phyloP scores from a whole-genome alignment of 2,888 invertebrate species.

The Luperina nickerlii region DNA sequence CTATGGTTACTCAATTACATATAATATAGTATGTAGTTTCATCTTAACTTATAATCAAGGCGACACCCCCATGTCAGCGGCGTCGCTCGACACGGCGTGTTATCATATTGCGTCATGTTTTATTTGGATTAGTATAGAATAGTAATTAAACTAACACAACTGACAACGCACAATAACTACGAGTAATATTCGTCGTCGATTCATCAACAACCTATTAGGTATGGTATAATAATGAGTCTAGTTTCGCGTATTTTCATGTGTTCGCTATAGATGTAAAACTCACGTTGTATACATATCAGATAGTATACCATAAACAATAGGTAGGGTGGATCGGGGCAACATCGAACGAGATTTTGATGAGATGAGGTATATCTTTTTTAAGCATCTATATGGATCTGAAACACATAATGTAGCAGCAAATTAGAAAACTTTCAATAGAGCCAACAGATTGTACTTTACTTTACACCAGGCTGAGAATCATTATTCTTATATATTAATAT shows the following conservation, averaged over 20 bases:
- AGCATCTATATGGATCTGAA: too few species aligned
- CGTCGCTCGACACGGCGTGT: conserved; percentile 16
- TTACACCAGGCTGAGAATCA: too few species aligned
- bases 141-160: conserved; percentile 18
- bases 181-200: conserved; percentile 18
- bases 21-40: too few species aligned
- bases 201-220: conserved; percentile 19
- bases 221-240: conserved; percentile 20
- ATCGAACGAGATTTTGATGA: too few species aligned
- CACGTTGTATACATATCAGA: conserved; percentile 20
- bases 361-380: too few species aligned
- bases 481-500: too few species aligned
- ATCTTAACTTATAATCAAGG: conserved; percentile 17
- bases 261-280: conserved; percentile 22
- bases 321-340: too few species aligned
- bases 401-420: too few species aligned
- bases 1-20: too few species aligned
- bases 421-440: too few species aligned
- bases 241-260: conserved; percentile 16
- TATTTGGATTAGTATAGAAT: conserved; percentile 20
- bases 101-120: conserved; percentile 17
- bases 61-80: conserved; percentile 16
- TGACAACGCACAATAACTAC: conserved; percentile 18
- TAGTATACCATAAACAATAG: conserved; percentile 24
- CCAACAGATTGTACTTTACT: too few species aligned